A percentile compares a stretch with the other conserved stretches of the same genome.
Evolutionary conservation across 2,797 vertebrate species (phyloP).

Genomic region (Sebastes oblongus): DNA sequence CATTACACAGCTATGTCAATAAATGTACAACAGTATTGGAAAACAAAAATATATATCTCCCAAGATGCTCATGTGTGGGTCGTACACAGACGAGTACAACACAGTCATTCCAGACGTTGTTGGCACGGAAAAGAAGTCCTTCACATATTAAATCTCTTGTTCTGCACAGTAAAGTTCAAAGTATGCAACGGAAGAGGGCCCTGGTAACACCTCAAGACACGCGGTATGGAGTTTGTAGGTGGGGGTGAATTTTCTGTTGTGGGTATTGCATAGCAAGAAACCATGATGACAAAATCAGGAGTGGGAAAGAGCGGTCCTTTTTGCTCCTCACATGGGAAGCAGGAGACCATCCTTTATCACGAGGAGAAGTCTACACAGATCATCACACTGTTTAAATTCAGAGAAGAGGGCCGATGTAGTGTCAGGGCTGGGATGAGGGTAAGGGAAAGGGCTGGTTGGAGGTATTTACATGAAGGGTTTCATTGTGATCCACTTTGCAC

Average conservation of each 20-base stretch:
- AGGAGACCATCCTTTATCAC: slow-evolving; percentile 30
- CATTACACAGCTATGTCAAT: slow-evolving; percentile 83
- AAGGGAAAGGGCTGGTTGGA: slow-evolving; percentile 42
- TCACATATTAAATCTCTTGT: slow-evolving; percentile 73
- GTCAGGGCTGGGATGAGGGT: slow-evolving; percentile 42
- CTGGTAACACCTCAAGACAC: slow-evolving; percentile 44
- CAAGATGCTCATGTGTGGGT: slow-evolving; percentile 74
- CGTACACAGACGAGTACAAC: slow-evolving; percentile 72
- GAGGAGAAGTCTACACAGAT: slow-evolving; percentile 14
- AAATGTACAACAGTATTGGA: slow-evolving; percentile 81
- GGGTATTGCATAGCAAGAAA: slow-evolving; percentile 87
- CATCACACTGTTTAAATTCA: slow-evolving; percentile 42
- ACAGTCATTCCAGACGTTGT: slow-evolving; percentile 73
- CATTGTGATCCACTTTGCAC: slow-evolving; percentile 55
- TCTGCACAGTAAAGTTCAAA: slow-evolving; percentile 65
- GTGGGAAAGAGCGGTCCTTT: slow-evolving; percentile 12
- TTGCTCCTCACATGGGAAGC: slow-evolving; percentile 24
- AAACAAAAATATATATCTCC: slow-evolving; percentile 83
- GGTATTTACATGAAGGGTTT: slow-evolving; percentile 72
- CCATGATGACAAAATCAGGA: slow-evolving; percentile 66
- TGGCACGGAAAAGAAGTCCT: slow-evolving; percentile 79
- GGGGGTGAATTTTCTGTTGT: slow-evolving; percentile 55
- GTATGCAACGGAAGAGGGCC: slow-evolving; percentile 54
- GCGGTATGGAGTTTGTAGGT: slow-evolving; percentile 35
- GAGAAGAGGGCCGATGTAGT: slow-evolving; percentile 60